Base-by-base conservation (phyloP, 2,113 vertebrate species). In the Callipepla squamata region DNA sequence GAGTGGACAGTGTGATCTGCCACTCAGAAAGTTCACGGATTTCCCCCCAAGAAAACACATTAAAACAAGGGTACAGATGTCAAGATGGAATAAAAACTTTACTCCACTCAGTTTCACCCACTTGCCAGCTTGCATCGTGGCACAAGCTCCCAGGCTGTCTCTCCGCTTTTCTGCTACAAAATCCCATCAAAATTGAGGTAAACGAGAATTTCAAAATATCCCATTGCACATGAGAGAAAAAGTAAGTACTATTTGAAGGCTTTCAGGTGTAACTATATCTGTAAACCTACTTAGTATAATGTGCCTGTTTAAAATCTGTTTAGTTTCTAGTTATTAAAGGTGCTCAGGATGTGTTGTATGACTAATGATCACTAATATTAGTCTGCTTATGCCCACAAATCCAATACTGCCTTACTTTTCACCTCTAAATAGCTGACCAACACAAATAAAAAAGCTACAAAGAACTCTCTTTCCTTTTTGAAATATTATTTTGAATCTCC, bases 241-340 rank as follows among this genome's bases (percentile, higher is more conserved):
- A 9, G 4, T 19, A 77, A 61, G 18, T 6, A 11, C 74, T 81
- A 42, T 40, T 78, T 74, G 23, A 76, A 80, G 72, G 32, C 23
- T 75, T 28, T 76, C 81, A 80, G 63, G 42, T 66, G 50, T 67
- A 91, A 63, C 63, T 80, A 26, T 3, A 74, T 9, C n/a, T 19
- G 32, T 21, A 30, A 89, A 81, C 6, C 11, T 74, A 81, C 47
- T 62, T 86, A 86, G 45, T 38, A 38, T 47, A 94, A 90, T 4
- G 7, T 61, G 61, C 74, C 76, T 75, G 30, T 72, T 47, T 93
- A 95, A 94, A 86, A 92, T 90, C 47, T 90, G 47, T 67, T 88
- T 95, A 90, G 65, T 85, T 85, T 87, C 92, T 90, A 86, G 86
- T 81, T 90, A 75, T 63, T 47, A 93, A 90, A 25, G 48, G 86